A percentile compares a stretch with the other conserved stretches of the same genome.
phyloP scores from a whole-genome alignment of 2,888 invertebrate genomes.

The Slavum lentiscoides region DNA sequence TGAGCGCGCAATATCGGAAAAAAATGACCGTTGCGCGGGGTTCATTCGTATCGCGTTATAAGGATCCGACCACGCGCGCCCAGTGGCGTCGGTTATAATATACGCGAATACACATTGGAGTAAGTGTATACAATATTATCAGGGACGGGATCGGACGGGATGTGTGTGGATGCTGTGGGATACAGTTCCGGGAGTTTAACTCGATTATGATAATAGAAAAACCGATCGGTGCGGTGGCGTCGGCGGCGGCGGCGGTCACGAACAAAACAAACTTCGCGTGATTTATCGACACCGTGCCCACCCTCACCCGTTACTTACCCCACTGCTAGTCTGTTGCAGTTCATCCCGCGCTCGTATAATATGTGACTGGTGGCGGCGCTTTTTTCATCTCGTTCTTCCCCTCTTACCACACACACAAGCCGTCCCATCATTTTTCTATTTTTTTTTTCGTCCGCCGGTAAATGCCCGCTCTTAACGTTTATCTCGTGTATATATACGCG shows the following conservation, averaged over 20 bases:
- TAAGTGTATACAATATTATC: neutral
- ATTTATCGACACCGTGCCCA: slow-evolving; percentile 38
- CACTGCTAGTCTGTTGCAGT: neutral
- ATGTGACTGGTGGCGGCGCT: neutral
- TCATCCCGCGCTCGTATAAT: neutral
- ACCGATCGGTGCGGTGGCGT: slow-evolving; percentile 38
- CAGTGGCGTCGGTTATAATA: no score
- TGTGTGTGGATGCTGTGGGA: neutral
- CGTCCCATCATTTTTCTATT: slow-evolving; percentile 36
- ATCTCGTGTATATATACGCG: slow-evolving; percentile 23
- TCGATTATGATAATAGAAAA: slow-evolving; percentile 53
- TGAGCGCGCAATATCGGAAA: no score
- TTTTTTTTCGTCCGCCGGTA: slow-evolving; percentile 25
- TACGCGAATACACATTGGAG: no score
- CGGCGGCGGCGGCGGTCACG: slow-evolving; percentile 33
- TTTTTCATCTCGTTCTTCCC: slow-evolving; percentile 14
- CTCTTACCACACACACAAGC: neutral
- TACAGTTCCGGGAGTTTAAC: slow-evolving; percentile 46
- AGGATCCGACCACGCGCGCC: no score
- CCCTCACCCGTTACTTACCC: neutral
- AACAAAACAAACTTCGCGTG: slow-evolving; percentile 50
- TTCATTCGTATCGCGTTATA: no score
- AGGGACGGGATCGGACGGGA: neutral
- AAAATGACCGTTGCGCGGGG: no score
- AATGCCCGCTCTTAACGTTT: slow-evolving; percentile 49